phyloP scores from a whole-genome alignment of 2,888 invertebrate species.

The Zhuqinia jingwanae region DNA sequence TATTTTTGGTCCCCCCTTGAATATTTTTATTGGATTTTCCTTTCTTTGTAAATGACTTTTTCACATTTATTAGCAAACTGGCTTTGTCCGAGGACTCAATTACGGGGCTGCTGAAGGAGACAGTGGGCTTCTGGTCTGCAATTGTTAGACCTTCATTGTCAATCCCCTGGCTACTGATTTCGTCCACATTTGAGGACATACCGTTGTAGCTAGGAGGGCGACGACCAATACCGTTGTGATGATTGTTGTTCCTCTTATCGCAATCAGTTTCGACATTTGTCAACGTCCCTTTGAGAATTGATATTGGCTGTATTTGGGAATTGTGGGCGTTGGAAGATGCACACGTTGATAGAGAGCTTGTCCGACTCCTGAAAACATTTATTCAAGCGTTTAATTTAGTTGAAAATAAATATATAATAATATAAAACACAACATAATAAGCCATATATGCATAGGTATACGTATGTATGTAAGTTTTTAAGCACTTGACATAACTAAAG shows the following conservation, averaged over 20 bases:
- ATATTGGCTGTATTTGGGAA: constrained; percentile 44
- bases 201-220: constrained; percentile 48
- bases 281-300: constrained; percentile 43
- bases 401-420: background rate
- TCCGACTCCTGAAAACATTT: constrained; percentile 74
- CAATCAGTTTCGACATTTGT: constrained; percentile 52
- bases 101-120: constrained; percentile 62
- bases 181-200: constrained; percentile 54
- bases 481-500: background rate
- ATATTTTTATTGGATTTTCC: constrained; percentile 62
- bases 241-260: constrained; percentile 59
- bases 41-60: constrained; percentile 66
- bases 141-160: constrained; percentile 61
- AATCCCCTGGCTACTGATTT: constrained; percentile 59
- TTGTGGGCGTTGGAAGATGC: constrained; percentile 67
- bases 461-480: background rate
- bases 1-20: constrained; percentile 61
- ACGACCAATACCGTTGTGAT: constrained; percentile 32
- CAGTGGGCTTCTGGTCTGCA: constrained; percentile 49
- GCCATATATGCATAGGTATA: background rate
- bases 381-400: background rate
- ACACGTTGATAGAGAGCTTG: constrained; percentile 72
- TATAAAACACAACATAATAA: too few species aligned
- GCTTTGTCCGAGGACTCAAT: constrained; percentile 72
- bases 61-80: constrained; percentile 67